These are phyloP conservation scores for Vesta saturnalis DNA, from an alignment of 2,888 invertebrate species.

Conservation along the genomic window DNA sequence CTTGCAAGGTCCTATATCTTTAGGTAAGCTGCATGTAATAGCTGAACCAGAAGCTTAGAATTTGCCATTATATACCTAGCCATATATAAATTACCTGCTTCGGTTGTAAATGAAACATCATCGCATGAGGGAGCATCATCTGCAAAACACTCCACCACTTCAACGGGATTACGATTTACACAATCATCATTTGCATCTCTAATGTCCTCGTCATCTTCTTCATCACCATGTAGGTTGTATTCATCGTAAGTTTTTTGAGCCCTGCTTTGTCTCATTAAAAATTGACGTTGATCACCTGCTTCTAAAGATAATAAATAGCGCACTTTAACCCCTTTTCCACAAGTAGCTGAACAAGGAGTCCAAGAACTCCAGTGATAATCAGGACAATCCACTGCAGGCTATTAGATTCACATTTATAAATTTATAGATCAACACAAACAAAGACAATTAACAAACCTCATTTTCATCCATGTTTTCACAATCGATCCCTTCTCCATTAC, in stretches of 20 bases:
- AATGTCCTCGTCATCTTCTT: constrained; percentile 54
- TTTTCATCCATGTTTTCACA: constrained; percentile 53
- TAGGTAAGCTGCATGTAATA: constrained; percentile 68
- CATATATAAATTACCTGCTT: constrained; percentile 36
- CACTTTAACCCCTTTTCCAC: constrained; percentile 77
- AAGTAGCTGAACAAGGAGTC: constrained; percentile 82
- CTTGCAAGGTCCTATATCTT: constrained; percentile 80
- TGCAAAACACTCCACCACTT: constrained; percentile 64
- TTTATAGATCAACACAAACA: background rate
- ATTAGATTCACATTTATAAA: background rate
- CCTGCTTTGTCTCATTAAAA: constrained; percentile 29
- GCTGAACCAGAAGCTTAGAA: too few relatives aligned
- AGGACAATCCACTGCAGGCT: constrained; percentile 63
- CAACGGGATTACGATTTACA: constrained; percentile 62
- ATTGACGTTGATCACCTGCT: constrained; percentile 25
- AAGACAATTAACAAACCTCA: constrained; percentile 20
- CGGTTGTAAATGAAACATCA: constrained; percentile 39
- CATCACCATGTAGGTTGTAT: constrained; percentile 44
- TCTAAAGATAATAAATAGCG: constrained; percentile 64
- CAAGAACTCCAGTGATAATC: constrained; percentile 81
- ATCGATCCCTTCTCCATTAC: constrained; percentile 58
- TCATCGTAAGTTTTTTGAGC: constrained; percentile 19
- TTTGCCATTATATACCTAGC: background rate
- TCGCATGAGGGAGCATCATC: constrained; percentile 56
- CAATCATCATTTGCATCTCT: constrained; percentile 59